Evolutionary conservation across 2,113 vertebrate species (phyloP), one percentile per base, ranked within the genome.

Genomic region (Hoplias malabaricus): DNA sequence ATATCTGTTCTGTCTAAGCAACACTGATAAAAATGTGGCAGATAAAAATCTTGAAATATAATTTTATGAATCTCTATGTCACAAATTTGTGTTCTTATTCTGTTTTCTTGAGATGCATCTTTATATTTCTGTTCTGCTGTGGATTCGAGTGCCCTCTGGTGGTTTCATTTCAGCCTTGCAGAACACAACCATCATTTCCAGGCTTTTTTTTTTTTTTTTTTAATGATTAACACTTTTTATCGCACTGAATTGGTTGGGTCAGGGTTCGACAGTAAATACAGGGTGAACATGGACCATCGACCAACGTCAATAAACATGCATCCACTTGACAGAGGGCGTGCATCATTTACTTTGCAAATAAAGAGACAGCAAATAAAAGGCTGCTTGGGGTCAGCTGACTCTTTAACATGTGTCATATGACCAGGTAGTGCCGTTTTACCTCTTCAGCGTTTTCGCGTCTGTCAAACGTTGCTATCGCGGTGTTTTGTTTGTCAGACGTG

Each of bases 351-450:
- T 6, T 29, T 48, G 2, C 46, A 2, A 40, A 25, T 66, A n/a
- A 53, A 46, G 7, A 25, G 19, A 16, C 1, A 12, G 23, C 38
- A 9, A 54, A 21, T 11, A 29, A 31, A 33, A 19, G 8, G 56
- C n/a, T 61, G 48, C 21, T 21, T 7, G 1, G 7, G 53, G 21
- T 25, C 65, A 69, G 67, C 66, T 77, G 75, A 77, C 75, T 56
- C 9, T 16, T 31, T n/a, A 27, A 33, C 33, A 67, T 34, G 3
- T 12, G 66, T 70, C 75, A 78, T 25, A 3, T 78, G 75, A 50
- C 21, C 10, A 21, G 42, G 67, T 29, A 63, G 8, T 63, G 7
- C 4, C 14, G 36, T 34, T 70, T 70, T 9, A 33, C 74, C n/a
- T 13, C 31, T 38, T 69, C 75, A 69, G 75, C 75, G 13, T 38